Conservation (phyloP, 2,113 vertebrate species). For the Emydura subglobosa region DNA sequence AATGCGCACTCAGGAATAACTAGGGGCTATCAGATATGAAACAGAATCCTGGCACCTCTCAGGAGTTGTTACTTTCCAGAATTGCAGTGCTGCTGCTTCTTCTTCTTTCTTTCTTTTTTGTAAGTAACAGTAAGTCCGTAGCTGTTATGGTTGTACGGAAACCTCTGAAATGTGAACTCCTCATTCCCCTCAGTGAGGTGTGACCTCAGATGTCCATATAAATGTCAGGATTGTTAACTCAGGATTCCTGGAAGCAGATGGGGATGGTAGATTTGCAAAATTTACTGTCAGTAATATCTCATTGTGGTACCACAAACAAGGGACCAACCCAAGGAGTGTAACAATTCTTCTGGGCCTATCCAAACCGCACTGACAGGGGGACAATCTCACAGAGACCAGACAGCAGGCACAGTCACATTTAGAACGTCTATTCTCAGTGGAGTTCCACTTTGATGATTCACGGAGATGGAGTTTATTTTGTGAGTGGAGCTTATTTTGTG, state of each 20-base stretch:
- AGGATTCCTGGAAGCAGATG: background rate
- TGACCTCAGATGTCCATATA: background rate
- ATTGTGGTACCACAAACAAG: background rate
- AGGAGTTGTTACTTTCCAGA: background rate
- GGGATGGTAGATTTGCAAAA: background rate
- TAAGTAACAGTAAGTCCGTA: background rate
- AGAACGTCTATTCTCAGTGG: background rate
- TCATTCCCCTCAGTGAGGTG: background rate
- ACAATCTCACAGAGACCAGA: background rate
- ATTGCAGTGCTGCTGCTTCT: background rate
- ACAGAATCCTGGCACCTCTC: background rate
- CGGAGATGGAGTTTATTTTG: background rate
- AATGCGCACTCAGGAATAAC: background rate
- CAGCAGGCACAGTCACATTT: accelerated
- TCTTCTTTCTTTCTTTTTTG: background rate
- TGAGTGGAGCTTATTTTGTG: background rate
- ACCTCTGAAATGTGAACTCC: background rate
- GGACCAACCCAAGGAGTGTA: background rate
- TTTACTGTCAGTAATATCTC: background rate
- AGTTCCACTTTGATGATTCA: background rate
- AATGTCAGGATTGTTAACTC: background rate
- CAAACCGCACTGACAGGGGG: background rate
- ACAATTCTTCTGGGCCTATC: background rate
- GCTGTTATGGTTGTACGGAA: background rate
- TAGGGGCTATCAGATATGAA: background rate